These are phyloP conservation scores for Portunus trituberculatus DNA, from an alignment of 1,140 invertebrate species.

Conservation along the genomic window DNA sequence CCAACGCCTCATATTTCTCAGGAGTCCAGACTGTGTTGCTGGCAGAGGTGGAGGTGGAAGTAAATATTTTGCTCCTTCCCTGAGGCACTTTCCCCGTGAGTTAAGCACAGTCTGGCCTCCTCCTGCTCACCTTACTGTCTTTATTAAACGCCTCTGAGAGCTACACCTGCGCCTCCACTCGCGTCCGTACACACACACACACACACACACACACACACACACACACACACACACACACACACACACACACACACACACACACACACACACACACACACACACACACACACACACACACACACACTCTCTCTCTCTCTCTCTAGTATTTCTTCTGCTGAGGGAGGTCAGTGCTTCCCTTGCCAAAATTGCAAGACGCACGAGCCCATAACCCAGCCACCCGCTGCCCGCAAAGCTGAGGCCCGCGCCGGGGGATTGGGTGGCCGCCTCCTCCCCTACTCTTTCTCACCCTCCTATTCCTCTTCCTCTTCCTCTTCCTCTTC, in stretches of 20 bases:
- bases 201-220: not conserved
- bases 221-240: not conserved
- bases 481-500: no score
- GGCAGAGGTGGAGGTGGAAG: no score
- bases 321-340: not conserved
- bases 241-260: not conserved
- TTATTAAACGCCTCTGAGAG: not conserved
- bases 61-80: no score
- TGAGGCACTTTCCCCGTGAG: no score
- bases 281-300: not conserved
- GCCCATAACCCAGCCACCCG: not conserved
- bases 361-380: not conserved
- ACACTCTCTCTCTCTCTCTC: not conserved
- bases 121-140: not conserved
- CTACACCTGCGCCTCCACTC: not conserved
- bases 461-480: no score
- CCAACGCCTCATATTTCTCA: no score
- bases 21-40: no score
- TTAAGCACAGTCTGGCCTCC: not conserved
- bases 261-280: not conserved
- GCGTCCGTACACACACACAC: not conserved
- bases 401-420: not conserved
- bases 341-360: not conserved
- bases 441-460: no score
- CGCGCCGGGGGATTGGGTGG: no score